A percentile compares a stretch with the other conserved stretches of the same genome.
Conservation (phyloP, 2,888 invertebrate species). For the Rhyacophila evoluta region DNA sequence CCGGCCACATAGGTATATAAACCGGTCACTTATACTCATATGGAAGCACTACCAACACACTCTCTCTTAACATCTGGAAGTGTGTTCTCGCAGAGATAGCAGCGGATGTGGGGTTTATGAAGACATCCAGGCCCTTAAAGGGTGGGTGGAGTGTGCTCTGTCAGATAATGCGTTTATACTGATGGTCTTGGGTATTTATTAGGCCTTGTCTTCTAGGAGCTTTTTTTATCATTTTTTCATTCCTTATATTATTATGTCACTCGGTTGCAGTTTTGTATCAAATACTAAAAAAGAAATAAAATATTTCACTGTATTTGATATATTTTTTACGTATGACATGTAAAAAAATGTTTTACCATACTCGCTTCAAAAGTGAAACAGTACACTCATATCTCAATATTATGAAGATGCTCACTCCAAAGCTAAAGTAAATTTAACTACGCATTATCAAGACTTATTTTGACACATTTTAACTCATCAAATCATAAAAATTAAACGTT, state of each 20-base stretch:
- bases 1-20: conserved; percentile 32
- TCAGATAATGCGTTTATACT: conserved; percentile 52
- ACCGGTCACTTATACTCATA: conserved; percentile 38
- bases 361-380: no score
- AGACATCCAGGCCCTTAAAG: conserved; percentile 43
- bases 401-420: no score
- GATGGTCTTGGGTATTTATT: conserved; percentile 49
- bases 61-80: conserved; percentile 41
- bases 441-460: no score
- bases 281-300: not conserved
- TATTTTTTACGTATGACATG: no score
- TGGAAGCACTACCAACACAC: not conserved
- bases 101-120: conserved; percentile 48
- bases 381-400: no score
- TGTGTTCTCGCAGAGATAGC: conserved; percentile 52
- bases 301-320: no score
- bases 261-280: not conserved
- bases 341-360: no score
- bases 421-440: no score
- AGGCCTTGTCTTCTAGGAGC: conserved; percentile 41
- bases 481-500: no score
- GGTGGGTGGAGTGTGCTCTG: conserved; percentile 38
- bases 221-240: not conserved
- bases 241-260: conserved; percentile 10
- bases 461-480: no score